These are phyloP conservation scores for Pseudotriccus pelzelni DNA, from an alignment of 2,797 vertebrate species.

Conservation along the genomic window DNA sequence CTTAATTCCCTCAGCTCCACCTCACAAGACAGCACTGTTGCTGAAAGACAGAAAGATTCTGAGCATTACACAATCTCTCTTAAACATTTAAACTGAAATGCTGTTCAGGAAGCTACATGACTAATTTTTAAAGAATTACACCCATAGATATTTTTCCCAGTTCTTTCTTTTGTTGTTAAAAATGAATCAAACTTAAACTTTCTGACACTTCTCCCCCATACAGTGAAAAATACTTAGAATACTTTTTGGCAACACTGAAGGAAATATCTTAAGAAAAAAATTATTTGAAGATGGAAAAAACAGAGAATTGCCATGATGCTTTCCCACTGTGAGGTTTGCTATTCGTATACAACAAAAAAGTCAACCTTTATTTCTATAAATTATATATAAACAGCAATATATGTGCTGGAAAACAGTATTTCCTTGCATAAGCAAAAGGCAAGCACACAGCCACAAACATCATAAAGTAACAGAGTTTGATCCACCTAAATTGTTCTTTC, in stretches of 20 bases:
- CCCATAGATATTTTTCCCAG: background rate
- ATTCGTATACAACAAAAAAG: background rate
- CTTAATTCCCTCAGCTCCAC: background rate
- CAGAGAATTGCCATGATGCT: background rate
- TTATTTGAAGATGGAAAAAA: background rate
- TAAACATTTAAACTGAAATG: background rate
- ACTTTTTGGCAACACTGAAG: conserved; percentile 21
- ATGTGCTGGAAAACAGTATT: background rate
- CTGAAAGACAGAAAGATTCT: background rate
- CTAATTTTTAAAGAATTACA: conserved; percentile 27
- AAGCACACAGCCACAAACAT: background rate
- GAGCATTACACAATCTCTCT: background rate
- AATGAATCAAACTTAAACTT: background rate
- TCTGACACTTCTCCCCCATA: background rate
- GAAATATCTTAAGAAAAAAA: background rate
- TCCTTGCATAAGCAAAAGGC: background rate
- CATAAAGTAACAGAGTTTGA: background rate
- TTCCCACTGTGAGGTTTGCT: background rate
- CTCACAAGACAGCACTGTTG: background rate
- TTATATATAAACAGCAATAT: background rate
- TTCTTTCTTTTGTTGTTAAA: background rate
- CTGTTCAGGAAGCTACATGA: background rate
- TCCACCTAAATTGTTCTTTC: background rate
- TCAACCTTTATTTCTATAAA: background rate
- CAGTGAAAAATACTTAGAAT: conserved; percentile 1